Percentiles rank a stretch among this genome's conserved stretches.
These are phyloP conservation scores for Oxycera nigricornis DNA, from an alignment of 2,888 invertebrate species.

Conservation along the genomic window DNA sequence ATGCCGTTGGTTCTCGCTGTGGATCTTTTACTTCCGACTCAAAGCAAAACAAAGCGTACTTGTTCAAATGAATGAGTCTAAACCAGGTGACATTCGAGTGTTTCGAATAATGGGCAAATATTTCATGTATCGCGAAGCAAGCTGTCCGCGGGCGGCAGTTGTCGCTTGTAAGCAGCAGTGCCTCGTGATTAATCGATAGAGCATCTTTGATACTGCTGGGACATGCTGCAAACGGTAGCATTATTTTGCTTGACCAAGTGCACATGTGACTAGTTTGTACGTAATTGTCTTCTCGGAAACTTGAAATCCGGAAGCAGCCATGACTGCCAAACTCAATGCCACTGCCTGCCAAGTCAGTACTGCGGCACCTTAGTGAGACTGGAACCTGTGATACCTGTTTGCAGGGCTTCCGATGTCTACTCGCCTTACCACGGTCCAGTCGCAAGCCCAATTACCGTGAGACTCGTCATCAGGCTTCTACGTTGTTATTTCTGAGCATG, in stretches of 20 bases:
- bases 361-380: background rate
- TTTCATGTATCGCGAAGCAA: background rate
- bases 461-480: background rate
- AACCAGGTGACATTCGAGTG: background rate
- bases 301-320: constrained; percentile 58
- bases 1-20: background rate
- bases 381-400: background rate
- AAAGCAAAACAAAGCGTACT: background rate
- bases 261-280: constrained; percentile 12
- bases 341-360: constrained; percentile 41
- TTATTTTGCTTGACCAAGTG: background rate
- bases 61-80: background rate
- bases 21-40: constrained; percentile 12
- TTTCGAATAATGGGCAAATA: background rate
- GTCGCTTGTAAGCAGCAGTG: background rate
- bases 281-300: constrained; percentile 32
- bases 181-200: background rate
- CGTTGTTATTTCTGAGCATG: constrained; percentile 38
- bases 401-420: constrained; percentile 20
- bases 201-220: background rate
- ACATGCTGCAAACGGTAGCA: background rate
- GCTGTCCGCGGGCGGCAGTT: background rate
- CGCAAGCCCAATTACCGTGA: background rate
- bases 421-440: too few species aligned
- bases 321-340: constrained; percentile 62